A percentile compares a stretch with the other conserved stretches of the same genome.
Conservation (phyloP, 30 jellyfish, hydroid and myxozoan genomes). For the Cassiopea andromeda region DNA sequence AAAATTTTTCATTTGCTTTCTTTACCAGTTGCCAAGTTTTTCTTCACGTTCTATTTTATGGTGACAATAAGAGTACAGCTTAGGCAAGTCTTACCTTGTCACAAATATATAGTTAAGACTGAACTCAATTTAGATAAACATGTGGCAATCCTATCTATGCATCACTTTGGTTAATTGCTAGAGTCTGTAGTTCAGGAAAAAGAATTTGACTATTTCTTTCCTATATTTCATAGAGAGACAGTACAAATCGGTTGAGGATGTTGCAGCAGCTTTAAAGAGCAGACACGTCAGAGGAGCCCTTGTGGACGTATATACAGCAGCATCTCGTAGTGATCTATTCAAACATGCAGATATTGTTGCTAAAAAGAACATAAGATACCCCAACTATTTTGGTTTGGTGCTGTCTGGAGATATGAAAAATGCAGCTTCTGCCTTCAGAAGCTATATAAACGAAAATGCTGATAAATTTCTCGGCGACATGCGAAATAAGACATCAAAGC, state of each 20-base stretch:
- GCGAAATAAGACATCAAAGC: background rate
- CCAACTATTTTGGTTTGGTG: conserved; percentile 36
- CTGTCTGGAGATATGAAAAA: conserved; percentile 28
- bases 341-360: conserved; percentile 44
- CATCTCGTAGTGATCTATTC: conserved; percentile 32
- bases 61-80: no score
- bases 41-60: no score
- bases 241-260: conserved; percentile 43
- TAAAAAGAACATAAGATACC: background rate
- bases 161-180: no score
- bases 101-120: no score
- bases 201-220: background rate
- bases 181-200: no score
- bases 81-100: no score
- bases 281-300: conserved; percentile 41
- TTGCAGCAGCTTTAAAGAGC: conserved; percentile 18
- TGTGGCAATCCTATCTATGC: no score
- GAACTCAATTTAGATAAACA: no score
- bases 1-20: no score
- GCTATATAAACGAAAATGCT: conserved; percentile 17
- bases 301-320: conserved; percentile 40
- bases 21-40: no score
- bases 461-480: conserved; percentile 15
- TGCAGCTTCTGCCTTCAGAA: conserved; percentile 24
- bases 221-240: background rate